Evolutionary conservation across 2,888 invertebrate genomes (phyloP), one percentile per base, ranked within the genome.

Genomic region (Druceiella hillmani): DNA sequence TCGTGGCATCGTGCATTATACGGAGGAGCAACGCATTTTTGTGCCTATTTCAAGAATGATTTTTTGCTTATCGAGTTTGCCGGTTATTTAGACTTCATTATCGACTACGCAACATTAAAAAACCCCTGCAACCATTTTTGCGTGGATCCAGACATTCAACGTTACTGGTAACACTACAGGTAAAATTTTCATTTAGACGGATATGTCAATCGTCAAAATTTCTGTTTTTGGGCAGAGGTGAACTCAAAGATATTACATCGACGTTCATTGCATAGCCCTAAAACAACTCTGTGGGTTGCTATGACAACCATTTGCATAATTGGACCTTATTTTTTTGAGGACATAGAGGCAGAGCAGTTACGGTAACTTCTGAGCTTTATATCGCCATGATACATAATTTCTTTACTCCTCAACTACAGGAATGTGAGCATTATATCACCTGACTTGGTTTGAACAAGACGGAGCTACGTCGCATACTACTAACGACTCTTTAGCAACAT

Each of bases 341-440:
- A 5, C 6, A 20, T 20, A 20, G 22, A 5, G 6, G 5, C 22
- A 7, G 22, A 5, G 5, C 22, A 20, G 22, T 9, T 7, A 7
- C 22, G 9, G 22, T 5, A 20, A 20, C n/a, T n/a, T n/a, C n/a
- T n/a, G n/a, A n/a, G 22, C 22, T 20, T 12, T 25, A 25, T 25
- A 25, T 25, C 25, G 25, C 3, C 25, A 25, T 25, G 25, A 25
- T 25, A 7, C 25, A 12, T 7, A 25, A n/a, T n/a, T 25, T 25
- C 25, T 25, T 25, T 25, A 7, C 4, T 4, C 25, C 25, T 25
- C 25, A 25, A 25, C 25, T 25, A 7, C 25, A 25, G 9, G 25
- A 25, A 7, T 7, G 7, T 7, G 7, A 7, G n/a, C n/a, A n/a
- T n/a, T n/a, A n/a, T n/a, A n/a, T 3, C 25, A 7, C 10, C 25